Percentiles rank a stretch among this genome's conserved stretches.
Evolutionary conservation across 2,113 vertebrate genomes (phyloP).

Genomic region (Propithecus coquereli): DNA sequence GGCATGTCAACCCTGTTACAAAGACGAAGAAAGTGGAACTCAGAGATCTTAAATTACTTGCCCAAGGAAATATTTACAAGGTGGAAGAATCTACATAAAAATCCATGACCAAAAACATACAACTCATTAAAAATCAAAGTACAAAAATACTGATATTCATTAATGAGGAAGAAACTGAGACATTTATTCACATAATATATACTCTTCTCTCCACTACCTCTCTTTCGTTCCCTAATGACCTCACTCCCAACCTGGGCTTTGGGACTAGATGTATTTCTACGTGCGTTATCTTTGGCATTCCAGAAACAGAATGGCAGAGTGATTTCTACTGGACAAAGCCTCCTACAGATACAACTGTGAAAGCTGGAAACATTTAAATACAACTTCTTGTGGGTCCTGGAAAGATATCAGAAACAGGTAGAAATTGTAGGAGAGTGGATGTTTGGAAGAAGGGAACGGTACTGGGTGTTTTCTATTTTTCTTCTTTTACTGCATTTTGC

Average conservation of each 20-base stretch:
- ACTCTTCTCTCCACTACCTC: background rate
- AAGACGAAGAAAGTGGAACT: background rate
- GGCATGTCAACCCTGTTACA: background rate
- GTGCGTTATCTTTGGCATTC: background rate
- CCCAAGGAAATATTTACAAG: background rate
- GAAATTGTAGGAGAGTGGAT: too few relatives aligned
- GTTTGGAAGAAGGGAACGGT: background rate
- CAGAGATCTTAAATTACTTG: background rate
- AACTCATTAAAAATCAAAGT: background rate
- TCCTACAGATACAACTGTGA: background rate
- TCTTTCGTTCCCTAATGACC: background rate
- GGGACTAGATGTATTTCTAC: background rate
- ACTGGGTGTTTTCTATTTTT: background rate
- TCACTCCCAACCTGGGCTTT: background rate
- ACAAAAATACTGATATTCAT: background rate
- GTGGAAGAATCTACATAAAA: background rate
- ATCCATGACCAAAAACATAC: background rate
- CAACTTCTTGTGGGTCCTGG: background rate
- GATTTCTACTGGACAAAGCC: background rate
- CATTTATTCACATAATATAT: background rate
- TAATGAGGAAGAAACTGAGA: background rate
- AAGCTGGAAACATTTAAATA: background rate
- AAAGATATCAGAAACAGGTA: too few relatives aligned
- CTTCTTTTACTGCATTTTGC: background rate
- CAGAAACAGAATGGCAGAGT: background rate